Base-by-base conservation (phyloP, 2,888 invertebrate genomes). In the Cataglyphis cursor region DNA sequence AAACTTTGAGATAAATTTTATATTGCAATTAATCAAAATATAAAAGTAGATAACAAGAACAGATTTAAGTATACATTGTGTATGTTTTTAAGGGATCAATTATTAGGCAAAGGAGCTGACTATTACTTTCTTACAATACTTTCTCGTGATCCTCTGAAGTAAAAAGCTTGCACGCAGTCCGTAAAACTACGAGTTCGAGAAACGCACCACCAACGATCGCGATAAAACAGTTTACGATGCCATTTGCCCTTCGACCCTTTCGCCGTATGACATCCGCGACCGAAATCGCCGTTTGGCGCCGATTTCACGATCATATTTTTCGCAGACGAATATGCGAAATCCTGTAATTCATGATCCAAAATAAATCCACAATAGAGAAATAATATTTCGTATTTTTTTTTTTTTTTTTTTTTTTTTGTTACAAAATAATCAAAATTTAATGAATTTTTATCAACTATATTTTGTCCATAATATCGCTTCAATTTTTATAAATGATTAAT, bases 221-320 rank as follows among this genome's bases (percentile, higher is more conserved):
- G 86, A 90, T 90, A 90, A 90, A 90, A 88, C 75, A 88, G 86
- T 90, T 90, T 90, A 90, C 88, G 90, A 90, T 80, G 86, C 83
- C 73, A 83, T 85, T 80, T 74, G 57, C 83, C 78, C 83, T 82
- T 65, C 54, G 66, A 82, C 73, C 70, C 57, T 54, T n/a, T 75
- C 65, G 59, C 41, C 35, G 51, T 65, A 76, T 41, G 64, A 68
- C 51, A 73, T 78, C 62, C 72, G 59, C 59, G 59, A 74, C 54
- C 35, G 83, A 83, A 83, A 89, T 89, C 81, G 87, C 76, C 83
- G 80, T 72, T 72, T 66, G 80, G 31, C 81, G 59, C 82, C 72
- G 84, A 84, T 89, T 86, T 89, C 85, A 85, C 75, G 66, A 82
- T 75, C 74, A 81, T 74, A 74, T 78, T 70, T 70, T 31, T 78